A percentile compares a stretch with the other conserved stretches of the same genome.
phyloP scores from a whole-genome alignment of 1,140 invertebrate genomes.

The Bombus breviceps region DNA sequence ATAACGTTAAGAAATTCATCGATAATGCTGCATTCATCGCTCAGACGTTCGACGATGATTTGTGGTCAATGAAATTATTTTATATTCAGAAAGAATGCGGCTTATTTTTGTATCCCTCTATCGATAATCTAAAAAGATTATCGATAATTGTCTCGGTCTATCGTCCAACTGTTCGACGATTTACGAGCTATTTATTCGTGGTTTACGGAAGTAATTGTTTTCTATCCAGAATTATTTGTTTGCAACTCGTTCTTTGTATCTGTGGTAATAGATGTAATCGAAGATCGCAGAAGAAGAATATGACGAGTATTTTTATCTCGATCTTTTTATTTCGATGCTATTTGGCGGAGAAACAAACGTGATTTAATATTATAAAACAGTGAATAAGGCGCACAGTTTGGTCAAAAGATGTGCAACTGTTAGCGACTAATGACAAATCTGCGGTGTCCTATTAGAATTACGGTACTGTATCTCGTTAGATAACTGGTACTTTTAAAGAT shows the following conservation, averaged over 20 bases:
- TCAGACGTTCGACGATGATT: background rate
- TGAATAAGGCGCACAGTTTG: no score
- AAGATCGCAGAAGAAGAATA: no score
- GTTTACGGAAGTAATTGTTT: background rate
- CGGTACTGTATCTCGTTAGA: no score
- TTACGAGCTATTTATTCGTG: background rate
- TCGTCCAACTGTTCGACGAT: background rate
- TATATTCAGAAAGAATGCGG: background rate
- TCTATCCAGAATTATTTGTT: background rate
- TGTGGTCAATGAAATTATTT: background rate
- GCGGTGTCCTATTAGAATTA: no score
- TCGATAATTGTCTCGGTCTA: background rate
- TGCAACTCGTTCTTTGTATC: background rate
- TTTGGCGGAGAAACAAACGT: no score
- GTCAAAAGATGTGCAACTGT: no score
- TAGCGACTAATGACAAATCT: no score
- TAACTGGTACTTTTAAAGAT: background rate
- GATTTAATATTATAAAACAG: no score
- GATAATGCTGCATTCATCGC: constrained; percentile 22
- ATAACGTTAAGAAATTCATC: constrained; percentile 50
- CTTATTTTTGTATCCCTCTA: background rate
- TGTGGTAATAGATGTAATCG: background rate
- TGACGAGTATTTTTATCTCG: no score
- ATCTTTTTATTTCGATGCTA: no score
- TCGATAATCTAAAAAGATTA: background rate